phyloP scores from a whole-genome alignment of 2,113 vertebrate species.

The Alexandromys fortis region DNA sequence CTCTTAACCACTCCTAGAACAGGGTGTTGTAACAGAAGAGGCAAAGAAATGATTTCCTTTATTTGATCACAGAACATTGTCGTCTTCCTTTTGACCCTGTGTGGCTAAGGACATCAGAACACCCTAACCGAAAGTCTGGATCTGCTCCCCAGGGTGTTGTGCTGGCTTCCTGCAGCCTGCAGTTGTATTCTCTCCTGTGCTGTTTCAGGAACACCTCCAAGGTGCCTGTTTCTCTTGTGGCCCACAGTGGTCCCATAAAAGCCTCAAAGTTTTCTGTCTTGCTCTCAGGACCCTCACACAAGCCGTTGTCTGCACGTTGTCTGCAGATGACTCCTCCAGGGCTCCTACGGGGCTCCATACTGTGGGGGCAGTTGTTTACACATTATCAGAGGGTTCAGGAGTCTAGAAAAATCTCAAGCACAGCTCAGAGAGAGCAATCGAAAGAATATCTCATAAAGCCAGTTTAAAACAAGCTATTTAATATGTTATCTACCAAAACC shows the following conservation, averaged over 20 bases:
- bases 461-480: not conserved
- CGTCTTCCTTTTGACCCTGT: not conserved
- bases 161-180: not conserved
- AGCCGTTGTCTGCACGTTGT: fast-evolving
- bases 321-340: fast-evolving
- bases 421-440: not conserved
- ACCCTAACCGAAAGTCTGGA: not conserved
- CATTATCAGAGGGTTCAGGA: not conserved
- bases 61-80: not conserved
- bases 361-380: not conserved
- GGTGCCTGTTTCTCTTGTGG: fast-evolving
- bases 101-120: not conserved
- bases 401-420: not conserved
- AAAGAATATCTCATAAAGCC: not conserved
- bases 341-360: too few species aligned
- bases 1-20: not conserved
- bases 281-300: not conserved
- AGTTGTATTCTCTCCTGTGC: not conserved
- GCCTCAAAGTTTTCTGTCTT: not conserved
- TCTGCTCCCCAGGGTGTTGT: not conserved
- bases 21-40: slow-evolving; percentile 16
- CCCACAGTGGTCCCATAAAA: not conserved
- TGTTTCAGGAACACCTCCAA: too few species aligned
- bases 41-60: not conserved
- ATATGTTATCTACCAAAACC: not conserved